These are phyloP conservation scores for Heliconius charithonia DNA, from an alignment of 2,888 invertebrate genomes.

Conservation along the genomic window DNA sequence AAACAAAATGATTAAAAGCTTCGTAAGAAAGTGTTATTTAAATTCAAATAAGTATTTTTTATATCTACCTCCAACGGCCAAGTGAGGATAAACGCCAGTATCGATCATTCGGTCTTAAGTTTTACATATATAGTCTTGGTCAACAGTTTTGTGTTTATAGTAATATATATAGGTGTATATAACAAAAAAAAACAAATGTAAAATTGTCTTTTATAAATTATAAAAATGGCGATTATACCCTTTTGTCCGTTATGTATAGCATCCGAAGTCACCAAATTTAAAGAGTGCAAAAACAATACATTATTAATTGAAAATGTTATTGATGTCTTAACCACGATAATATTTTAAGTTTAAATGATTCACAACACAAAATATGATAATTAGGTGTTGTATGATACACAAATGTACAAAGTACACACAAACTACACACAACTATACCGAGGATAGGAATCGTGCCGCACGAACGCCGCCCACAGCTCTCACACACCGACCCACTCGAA, in stretches of 20 bases:
- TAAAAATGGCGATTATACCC: constrained; percentile 7
- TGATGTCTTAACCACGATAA: constrained; percentile 44
- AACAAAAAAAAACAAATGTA: background rate
- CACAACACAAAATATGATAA: constrained; percentile 64
- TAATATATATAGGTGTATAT: background rate
- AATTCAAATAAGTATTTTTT: background rate
- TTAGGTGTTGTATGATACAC: constrained; percentile 48
- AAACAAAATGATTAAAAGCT: constrained; percentile 14
- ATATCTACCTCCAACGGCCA: background rate
- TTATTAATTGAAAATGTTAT: constrained; percentile 31
- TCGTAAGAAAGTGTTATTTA: background rate
- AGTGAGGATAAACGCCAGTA: constrained; percentile 7
- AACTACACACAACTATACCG: constrained; percentile 63
- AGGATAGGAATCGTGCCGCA: constrained; percentile 78
- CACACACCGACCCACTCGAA: constrained; percentile 63
- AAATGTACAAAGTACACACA: constrained; percentile 52
- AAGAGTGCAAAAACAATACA: constrained; percentile 13
- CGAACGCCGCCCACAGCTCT: constrained; percentile 72
- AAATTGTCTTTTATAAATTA: background rate
- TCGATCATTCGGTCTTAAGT: background rate
- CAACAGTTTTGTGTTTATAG: background rate
- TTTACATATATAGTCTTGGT: background rate
- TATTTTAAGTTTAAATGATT: constrained; percentile 51
- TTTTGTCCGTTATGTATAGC: constrained; percentile 6
- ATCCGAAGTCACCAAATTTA: constrained; percentile 34